Percentiles rank a stretch among this genome's conserved stretches.
Conservation (phyloP, 30 jellyfish, hydroid and myxozoan genomes). For the Sanderia malayensis region DNA sequence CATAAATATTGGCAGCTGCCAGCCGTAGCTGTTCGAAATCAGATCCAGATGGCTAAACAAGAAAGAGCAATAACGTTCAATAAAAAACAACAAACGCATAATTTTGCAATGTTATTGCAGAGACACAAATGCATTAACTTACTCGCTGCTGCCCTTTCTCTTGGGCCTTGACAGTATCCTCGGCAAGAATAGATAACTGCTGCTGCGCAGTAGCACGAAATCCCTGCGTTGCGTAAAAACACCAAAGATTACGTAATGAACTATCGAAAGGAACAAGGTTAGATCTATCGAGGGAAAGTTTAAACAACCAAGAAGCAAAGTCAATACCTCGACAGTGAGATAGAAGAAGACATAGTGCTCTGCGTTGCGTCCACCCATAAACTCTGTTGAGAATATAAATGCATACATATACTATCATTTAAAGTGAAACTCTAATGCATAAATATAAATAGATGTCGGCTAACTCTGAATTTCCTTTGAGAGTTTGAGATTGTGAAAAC, state of each 20-base stretch:
- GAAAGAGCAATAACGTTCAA: background rate
- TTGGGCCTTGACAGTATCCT: slow-evolving; percentile 83
- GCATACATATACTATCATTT: too few species aligned
- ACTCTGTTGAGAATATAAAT: slow-evolving; percentile 48
- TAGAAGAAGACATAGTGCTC: slow-evolving; percentile 90
- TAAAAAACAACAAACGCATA: too few species aligned
- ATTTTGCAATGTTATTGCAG: too few species aligned
- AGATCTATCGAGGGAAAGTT: too few species aligned
- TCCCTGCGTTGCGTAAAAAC: too few species aligned
- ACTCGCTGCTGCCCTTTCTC: slow-evolving; percentile 50
- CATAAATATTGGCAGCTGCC: slow-evolving; percentile 96
- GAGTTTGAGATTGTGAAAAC: too few species aligned
- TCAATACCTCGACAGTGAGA: slow-evolving; percentile 94
- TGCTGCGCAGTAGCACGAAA: slow-evolving; percentile 97
- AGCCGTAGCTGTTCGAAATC: slow-evolving; percentile 89
- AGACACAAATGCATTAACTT: background rate
- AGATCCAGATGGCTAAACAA: slow-evolving; percentile 64
- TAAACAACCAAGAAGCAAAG: too few species aligned
- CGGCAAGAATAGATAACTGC: slow-evolving; percentile 87
- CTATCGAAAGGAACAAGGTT: too few species aligned
- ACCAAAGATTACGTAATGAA: too few species aligned
- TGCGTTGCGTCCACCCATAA: slow-evolving; percentile 94
- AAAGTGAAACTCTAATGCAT: too few species aligned
- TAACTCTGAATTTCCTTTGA: too few species aligned
- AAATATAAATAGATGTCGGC: too few species aligned